phyloP scores from a whole-genome alignment of 2,888 invertebrate species.

The Leucophenga montana region DNA sequence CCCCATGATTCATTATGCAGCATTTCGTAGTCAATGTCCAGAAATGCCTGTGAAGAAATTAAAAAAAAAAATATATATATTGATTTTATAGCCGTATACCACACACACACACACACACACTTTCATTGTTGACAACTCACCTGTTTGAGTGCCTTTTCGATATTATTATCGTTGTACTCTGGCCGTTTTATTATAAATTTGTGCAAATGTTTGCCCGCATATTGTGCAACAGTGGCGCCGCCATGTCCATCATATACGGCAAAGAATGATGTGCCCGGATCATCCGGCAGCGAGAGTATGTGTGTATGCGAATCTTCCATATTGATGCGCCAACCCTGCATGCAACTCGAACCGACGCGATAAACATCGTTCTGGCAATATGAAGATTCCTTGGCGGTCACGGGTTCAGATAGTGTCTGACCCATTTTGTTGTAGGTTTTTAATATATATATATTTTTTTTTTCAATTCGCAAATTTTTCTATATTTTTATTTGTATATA shows the following conservation, averaged over 20 bases:
- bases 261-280: slow-evolving; percentile 94
- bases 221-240: slow-evolving; percentile 93
- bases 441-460: background rate
- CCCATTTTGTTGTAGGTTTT: slow-evolving; percentile 80
- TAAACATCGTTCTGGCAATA: slow-evolving; percentile 83
- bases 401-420: slow-evolving; percentile 96
- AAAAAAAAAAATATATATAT: slow-evolving; percentile 11
- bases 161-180: slow-evolving; percentile 84
- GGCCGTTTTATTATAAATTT: slow-evolving; percentile 88
- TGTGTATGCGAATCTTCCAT: slow-evolving; percentile 99
- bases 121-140: slow-evolving; percentile 71
- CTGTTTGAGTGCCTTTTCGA: slow-evolving; percentile 88
- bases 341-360: slow-evolving; percentile 93
- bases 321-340: slow-evolving; percentile 99
- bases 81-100: no score
- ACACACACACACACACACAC: background rate
- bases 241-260: slow-evolving; percentile 87
- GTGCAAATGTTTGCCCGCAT: slow-evolving; percentile 95
- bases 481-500: background rate
- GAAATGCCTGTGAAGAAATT: slow-evolving; percentile 79
- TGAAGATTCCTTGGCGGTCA: slow-evolving; percentile 90
- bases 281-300: slow-evolving; percentile 92
- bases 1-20: slow-evolving; percentile 88
- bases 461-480: background rate
- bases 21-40: slow-evolving; percentile 96